Conservation (phyloP, 2,113 vertebrate species). For the Oreochromis spilurus region DNA sequence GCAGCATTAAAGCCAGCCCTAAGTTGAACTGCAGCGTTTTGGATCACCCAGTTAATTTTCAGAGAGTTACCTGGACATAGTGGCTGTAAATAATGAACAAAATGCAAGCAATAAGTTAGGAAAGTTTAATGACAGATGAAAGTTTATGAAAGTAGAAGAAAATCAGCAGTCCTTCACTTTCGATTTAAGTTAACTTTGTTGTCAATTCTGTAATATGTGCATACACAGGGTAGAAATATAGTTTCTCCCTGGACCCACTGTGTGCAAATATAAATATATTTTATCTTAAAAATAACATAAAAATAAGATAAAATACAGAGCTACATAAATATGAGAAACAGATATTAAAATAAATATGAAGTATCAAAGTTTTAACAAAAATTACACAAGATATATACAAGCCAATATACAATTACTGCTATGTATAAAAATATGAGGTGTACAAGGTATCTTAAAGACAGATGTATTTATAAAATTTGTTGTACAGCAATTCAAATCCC, state of each 20-base stretch:
- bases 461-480: neutral
- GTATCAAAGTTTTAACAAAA: neutral
- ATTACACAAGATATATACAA: neutral
- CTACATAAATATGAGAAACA: neutral
- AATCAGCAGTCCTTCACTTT: neutral
- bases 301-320: neutral
- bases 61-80: neutral
- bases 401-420: neutral
- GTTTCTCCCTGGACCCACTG: neutral
- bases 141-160: neutral
- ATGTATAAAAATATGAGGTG: neutral
- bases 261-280: neutral
- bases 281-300: neutral
- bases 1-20: neutral
- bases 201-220: neutral
- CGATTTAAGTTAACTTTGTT: neutral
- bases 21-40: neutral
- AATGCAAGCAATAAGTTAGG: neutral
- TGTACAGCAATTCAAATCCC: neutral
- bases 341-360: neutral
- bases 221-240: neutral
- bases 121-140: neutral
- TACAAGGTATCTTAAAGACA: neutral
- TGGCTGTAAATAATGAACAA: neutral
- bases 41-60: neutral